Base-by-base conservation (phyloP, 2,888 invertebrate genomes). In the Hirtodrosophila duncani region DNA sequence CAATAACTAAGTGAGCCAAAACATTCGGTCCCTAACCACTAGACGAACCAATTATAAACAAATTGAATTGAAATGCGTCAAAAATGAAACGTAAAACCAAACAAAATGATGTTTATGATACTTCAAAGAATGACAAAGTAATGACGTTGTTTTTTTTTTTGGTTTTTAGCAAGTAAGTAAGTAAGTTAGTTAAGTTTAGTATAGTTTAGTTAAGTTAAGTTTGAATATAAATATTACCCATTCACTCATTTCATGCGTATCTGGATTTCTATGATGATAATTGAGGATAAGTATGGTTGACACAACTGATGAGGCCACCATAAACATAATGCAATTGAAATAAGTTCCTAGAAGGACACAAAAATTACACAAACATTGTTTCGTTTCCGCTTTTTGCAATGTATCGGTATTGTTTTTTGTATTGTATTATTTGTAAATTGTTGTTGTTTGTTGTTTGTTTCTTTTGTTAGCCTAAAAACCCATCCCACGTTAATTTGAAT, bases 291-390 rank as follows among this genome's bases (percentile, higher is more conserved):
- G 93, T 86, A 98, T 98, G 68, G 98, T 98, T 88, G 97, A 96
- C 85, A 98, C 96, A 87, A 98, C 97, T 75, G 98, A 98, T 83
- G 97, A 95, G 83, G 98, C 97, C 89, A 98, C 97, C 97, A 98
- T 98, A 89, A 98, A 96, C 98, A 98, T 98, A 89, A 98, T 98
- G 90, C 97, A 97, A 90, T 98, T 98, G 91, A 98, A 98, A 90
- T 98, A 98, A 79, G 97, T 97, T 88, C 94, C 95, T 93, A 85
- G 85, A 85, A 85, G 89, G 67, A 88, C 94, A 90, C 85, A 85
- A 86, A 85, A 85, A 85, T 85, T 74, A 85, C 86, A 85, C 85
- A 85, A 85, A 85, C 82, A 78, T 84, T 84, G 84, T 84, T 65
- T 78, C 60, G 63, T 38, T 27, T 17, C 10, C 7, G 4, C 14